Evolutionary conservation across 2,888 invertebrate species (phyloP), one percentile per base, ranked within the genome.

Genomic region (Abrostola triplasia): DNA sequence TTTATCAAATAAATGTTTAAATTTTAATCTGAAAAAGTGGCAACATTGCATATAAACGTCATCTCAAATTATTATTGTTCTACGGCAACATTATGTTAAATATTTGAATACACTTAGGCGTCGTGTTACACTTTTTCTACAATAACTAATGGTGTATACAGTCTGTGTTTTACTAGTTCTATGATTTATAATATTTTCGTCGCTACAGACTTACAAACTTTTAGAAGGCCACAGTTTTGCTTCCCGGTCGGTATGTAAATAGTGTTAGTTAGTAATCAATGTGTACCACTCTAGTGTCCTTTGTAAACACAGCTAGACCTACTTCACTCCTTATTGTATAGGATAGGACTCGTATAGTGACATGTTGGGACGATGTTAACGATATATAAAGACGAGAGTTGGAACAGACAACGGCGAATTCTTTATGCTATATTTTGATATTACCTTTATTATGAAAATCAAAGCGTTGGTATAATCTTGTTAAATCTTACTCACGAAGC

Each of bases 281-380:
- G 61, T 77, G 62, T 77, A 67, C 59, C 73, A 71, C 73, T 67
- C 56, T 76, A 65, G 64, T 60, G 62, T 69, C 64, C 73, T 70
- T 79, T 76, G 68, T 68, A 73, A 73, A 76, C 77, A 79, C 79
- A 6, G 82, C 84, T 84, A 84, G 83, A 73, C 63, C 64, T 71
- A 69, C 75, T 75, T 74, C 76, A 67, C 70, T 72, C 67, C 77
- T 76, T 69, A 60, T 70, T 48, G 70, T 75, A 67, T 79, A 81
- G 71, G 64, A 48, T 76, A 79, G 59, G 47, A 58, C 24, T 24
- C 38, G 64, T 73, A 59, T 54, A 50, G 53, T 62, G 52, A 67
- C 67, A 70, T 73, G 73, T 60, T 61, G 60, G 41, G 11, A 61
- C 12, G n/a, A 5, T 37, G 35, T 35, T 36, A 24, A 7, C 50